These are phyloP conservation scores for Pachypeltis micranthus DNA, from an alignment of 1,140 invertebrate species.

Conservation along the genomic window DNA sequence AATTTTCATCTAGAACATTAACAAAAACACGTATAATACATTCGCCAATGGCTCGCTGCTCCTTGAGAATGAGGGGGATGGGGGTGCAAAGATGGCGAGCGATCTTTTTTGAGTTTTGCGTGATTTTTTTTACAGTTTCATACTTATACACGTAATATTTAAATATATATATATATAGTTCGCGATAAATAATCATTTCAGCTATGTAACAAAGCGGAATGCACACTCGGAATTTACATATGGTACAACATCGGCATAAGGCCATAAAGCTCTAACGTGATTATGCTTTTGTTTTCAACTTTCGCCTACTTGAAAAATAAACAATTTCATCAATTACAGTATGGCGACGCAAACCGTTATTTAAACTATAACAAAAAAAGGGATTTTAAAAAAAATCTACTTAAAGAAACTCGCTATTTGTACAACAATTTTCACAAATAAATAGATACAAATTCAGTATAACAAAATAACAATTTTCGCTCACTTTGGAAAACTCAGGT, in stretches of 20 bases:
- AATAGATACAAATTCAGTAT: constrained; percentile 2
- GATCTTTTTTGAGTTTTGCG: too few relatives aligned
- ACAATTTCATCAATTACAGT: not conserved
- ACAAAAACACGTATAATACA: too few relatives aligned
- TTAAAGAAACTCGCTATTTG: not conserved
- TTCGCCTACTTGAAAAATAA: not conserved
- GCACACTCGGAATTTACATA: constrained; percentile 9
- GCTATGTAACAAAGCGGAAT: constrained; percentile 8
- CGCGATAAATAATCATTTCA: too few relatives aligned
- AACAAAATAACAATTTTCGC: constrained; percentile 7
- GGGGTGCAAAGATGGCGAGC: too few relatives aligned
- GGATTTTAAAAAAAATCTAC: not conserved
- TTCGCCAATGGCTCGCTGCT: too few relatives aligned
- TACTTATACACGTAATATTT: not conserved
- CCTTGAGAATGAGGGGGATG: too few relatives aligned
- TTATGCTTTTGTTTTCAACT: not conserved
- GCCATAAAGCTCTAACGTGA: not conserved
- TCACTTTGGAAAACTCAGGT: constrained; percentile 9
- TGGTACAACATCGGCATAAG: not conserved
- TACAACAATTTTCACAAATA: constrained; percentile 5
- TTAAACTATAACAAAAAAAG: not conserved
- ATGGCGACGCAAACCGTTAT: too few relatives aligned
- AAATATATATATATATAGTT: too few relatives aligned
- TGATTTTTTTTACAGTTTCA: too few relatives aligned
- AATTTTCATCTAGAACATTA: too few relatives aligned